These are phyloP conservation scores for Piprites chloris DNA, from an alignment of 2,113 vertebrate genomes.

Conservation along the genomic window DNA sequence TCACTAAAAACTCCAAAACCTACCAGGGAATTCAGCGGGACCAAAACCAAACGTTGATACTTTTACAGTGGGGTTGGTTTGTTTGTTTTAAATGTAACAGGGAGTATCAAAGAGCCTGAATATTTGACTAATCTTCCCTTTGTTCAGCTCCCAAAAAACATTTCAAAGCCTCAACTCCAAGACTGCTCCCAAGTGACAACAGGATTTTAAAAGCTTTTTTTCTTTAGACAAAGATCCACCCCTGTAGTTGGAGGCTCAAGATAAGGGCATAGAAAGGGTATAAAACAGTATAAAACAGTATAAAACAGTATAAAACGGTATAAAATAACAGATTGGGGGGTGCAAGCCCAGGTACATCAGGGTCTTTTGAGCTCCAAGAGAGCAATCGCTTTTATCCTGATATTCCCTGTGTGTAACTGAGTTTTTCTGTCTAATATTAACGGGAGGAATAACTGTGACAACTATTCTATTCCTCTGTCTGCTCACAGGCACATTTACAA, in stretches of 20 bases:
- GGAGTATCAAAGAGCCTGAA: neutral
- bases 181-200: neutral
- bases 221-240: neutral
- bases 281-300: neutral
- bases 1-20: neutral
- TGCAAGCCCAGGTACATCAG: neutral
- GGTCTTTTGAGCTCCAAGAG: neutral
- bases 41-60: neutral
- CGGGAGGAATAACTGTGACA: neutral
- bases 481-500: neutral
- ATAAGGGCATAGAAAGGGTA: neutral
- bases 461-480: neutral
- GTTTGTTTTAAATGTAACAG: neutral
- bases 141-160: neutral
- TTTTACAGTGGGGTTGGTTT: accelerated
- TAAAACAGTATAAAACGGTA: neutral
- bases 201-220: neutral
- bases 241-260: neutral
- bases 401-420: neutral
- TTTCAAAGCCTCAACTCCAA: neutral
- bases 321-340: neutral
- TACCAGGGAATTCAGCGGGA: neutral
- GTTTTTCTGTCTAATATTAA: neutral
- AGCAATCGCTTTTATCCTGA: neutral
- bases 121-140: neutral